phyloP scores from a whole-genome alignment of 1,140 invertebrate genomes.

The Caenorhabditis latens region DNA sequence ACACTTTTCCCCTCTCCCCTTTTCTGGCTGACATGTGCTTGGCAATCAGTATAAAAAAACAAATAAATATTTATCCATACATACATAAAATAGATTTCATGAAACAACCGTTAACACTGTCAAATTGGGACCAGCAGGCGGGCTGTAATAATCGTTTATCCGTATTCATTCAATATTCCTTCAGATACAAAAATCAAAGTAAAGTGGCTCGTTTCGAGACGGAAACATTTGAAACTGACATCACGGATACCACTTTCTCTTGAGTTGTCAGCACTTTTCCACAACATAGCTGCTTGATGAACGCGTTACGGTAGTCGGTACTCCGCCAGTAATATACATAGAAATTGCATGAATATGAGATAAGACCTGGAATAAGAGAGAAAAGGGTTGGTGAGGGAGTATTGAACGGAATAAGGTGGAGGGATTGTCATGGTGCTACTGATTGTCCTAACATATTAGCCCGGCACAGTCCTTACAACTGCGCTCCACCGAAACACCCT shows the following conservation, averaged over 20 bases:
- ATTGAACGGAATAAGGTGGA: too few species aligned
- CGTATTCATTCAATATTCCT: background rate
- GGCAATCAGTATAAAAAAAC: too few species aligned
- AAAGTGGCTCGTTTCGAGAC: conserved; percentile 12
- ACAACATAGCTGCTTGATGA: conserved; percentile 40
- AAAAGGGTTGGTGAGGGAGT: too few species aligned
- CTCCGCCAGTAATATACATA: conserved; percentile 54
- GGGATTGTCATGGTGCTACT: too few species aligned
- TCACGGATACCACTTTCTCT: background rate
- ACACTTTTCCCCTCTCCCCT: too few species aligned
- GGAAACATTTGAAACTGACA: conserved; percentile 20
- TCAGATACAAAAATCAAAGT: background rate
- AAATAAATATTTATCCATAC: background rate
- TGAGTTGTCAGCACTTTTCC: conserved; percentile 34
- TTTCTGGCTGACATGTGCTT: too few species aligned
- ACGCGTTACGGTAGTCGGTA: conserved; percentile 34
- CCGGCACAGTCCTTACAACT: too few species aligned
- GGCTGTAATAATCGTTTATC: background rate
- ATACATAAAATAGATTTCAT: background rate
- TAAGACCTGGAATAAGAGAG: background rate
- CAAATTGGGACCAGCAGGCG: background rate
- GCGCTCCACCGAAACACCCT: too few species aligned
- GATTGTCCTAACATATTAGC: too few species aligned
- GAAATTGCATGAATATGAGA: conserved; percentile 48
- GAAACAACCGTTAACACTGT: background rate